Conservation (phyloP, 2,888 invertebrate species). For the Ennomos erosarius region DNA sequence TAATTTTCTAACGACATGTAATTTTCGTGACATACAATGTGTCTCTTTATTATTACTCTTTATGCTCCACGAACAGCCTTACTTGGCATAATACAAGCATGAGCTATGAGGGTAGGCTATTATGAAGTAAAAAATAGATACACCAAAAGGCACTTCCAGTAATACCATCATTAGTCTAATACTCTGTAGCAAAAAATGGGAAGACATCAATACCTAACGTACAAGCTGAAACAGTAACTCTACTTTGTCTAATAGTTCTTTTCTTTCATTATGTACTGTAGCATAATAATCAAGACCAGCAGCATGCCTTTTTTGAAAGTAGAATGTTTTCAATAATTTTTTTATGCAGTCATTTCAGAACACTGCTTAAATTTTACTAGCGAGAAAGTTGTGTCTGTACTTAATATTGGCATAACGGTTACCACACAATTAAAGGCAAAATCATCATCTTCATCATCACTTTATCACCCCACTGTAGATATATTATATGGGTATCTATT, state of each 20-base stretch:
- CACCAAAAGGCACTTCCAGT: conserved; percentile 37
- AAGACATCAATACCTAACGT: conserved; percentile 30
- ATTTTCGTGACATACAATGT: neutral
- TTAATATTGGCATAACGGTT: too few relatives aligned
- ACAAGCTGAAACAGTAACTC: conserved; percentile 16
- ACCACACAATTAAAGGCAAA: too few relatives aligned
- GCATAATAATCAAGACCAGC: too few relatives aligned
- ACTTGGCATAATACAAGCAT: conserved; percentile 12
- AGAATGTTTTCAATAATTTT: too few relatives aligned
- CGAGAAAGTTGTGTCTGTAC: too few relatives aligned
- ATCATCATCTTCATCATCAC: too few relatives aligned
- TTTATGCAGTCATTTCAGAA: too few relatives aligned
- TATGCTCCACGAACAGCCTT: conserved; percentile 13
- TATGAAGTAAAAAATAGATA: conserved; percentile 40
- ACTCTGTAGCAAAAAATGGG: conserved; percentile 30
- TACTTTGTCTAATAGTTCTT: neutral
- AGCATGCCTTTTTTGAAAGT: too few relatives aligned
- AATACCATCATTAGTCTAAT: conserved; percentile 38
- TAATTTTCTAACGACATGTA: neutral
- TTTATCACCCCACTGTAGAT: too few relatives aligned
- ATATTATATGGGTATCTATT: too few relatives aligned
- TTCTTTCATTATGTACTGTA: too few relatives aligned
- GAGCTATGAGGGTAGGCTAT: conserved; percentile 29
- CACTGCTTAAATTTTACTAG: too few relatives aligned
- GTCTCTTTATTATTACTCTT: conserved; percentile 8